These are phyloP conservation scores for Coenonympha arcania DNA, from an alignment of 2,888 invertebrate species.

Conservation along the genomic window DNA sequence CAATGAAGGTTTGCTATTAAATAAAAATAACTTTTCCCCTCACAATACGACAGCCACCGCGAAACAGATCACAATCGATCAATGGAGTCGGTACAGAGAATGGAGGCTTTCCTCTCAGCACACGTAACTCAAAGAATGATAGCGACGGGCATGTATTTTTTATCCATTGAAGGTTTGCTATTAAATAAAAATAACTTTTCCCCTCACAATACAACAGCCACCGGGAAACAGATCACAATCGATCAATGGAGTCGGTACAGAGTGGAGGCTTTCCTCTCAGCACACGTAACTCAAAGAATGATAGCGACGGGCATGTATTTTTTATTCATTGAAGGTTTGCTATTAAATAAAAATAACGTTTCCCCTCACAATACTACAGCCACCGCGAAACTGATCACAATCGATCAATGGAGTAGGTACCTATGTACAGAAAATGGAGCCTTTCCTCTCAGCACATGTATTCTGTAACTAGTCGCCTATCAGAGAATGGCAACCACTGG, in stretches of 20 bases:
- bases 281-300: background rate
- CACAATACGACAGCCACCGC: constrained; percentile 20
- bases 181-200: too few relatives aligned
- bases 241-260: background rate
- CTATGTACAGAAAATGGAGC: background rate
- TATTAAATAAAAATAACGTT: too few relatives aligned
- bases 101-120: background rate
- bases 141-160: too few relatives aligned
- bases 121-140: background rate
- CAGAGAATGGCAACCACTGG: too few relatives aligned
- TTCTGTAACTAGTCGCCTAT: too few relatives aligned
- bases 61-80: constrained; percentile 12
- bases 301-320: too few relatives aligned
- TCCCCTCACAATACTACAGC: constrained; percentile 36
- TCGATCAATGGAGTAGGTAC: background rate
- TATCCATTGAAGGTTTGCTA: too few relatives aligned
- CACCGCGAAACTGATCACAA: constrained; percentile 11
- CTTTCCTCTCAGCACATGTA: background rate
- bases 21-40: constrained; percentile 40
- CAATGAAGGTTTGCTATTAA: too few relatives aligned
- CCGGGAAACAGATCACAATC: constrained; percentile 12
- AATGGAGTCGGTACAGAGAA: background rate
- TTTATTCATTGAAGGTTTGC: too few relatives aligned
- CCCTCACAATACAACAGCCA: constrained; percentile 39
- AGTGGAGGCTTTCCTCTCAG: background rate